Evolutionary conservation across 2,888 invertebrate species (phyloP), one percentile per base, ranked within the genome.

Genomic region (Drosophila phalerata): DNA sequence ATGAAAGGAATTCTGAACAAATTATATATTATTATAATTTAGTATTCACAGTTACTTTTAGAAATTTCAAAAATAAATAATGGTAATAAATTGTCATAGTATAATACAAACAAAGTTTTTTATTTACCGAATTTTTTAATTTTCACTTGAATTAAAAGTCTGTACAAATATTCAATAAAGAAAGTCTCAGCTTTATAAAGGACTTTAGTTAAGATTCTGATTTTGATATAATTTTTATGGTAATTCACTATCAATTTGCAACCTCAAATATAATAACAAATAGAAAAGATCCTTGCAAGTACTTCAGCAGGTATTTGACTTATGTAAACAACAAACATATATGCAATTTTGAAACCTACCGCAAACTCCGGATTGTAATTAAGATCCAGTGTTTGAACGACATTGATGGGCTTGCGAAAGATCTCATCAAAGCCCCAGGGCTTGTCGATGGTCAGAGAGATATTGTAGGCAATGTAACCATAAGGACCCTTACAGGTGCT

Each of bases 311-410:
- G 32, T 11, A 34, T 34, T 13, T 11, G 5, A 32, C 3, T 4
- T 32, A 11, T 3, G 32, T 32, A 32, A 10, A 32, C 10, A 32
- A 10, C 3, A 10, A 3, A 32, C 10, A 11, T 10, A 2, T 11
- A 32, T 32, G 0, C 10, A 32, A 17, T 13, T 13, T 9, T 5
- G 2, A n/a, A 17, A 74, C 93, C 92, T 93, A 96, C 96, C 92
- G 94, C 94, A 72, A 95, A 95, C 69, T 94, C 94, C 1, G 95
- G 93, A 91, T 95, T 95, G 74, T 94, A 93, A 92, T 97, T 97
- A 68, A 98, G 94, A 92, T 97, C 97, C 84, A 97, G 93, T 2
- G 95, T 94, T 76, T 96, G 95, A 61, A 96, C 94, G 13, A 98
- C 95, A 53, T 95, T 96, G 85, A 97, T 97, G 13, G 90, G 89